phyloP scores from a whole-genome alignment of 2,113 vertebrate genomes.

The Copsychus sechellarum region DNA sequence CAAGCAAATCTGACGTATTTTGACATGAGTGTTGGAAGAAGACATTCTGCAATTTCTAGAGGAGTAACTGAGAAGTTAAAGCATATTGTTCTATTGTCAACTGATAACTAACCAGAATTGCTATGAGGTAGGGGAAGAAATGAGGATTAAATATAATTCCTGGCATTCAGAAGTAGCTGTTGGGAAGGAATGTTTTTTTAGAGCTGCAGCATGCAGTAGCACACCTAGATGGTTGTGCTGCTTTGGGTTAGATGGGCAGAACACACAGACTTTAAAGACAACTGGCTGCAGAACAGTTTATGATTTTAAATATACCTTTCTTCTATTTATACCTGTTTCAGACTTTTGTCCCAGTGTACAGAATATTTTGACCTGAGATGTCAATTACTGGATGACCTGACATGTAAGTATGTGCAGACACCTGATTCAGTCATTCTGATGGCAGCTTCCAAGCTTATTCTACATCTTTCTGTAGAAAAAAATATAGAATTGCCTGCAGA shows the following conservation, averaged over 20 bases:
- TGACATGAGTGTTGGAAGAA: not conserved
- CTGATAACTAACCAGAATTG: not conserved
- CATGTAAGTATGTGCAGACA: slow-evolving; percentile 81
- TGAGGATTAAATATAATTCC: not conserved
- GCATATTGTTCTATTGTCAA: fast-evolving
- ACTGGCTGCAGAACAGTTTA: not conserved
- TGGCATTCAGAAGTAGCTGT: not conserved
- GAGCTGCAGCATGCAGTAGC: not conserved
- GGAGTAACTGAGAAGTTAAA: not conserved
- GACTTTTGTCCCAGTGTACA: slow-evolving; percentile 94
- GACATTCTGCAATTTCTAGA: not conserved
- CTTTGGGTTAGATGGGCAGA: not conserved
- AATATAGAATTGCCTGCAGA: not conserved
- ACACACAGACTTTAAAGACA: not conserved
- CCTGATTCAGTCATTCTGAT: not conserved
- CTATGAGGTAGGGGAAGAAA: not conserved
- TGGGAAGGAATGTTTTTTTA: not conserved
- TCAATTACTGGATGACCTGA: slow-evolving; percentile 94
- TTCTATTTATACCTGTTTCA: slow-evolving; percentile 62
- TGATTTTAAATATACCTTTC: not conserved
- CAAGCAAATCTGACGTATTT: not conserved
- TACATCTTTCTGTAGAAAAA: not conserved
- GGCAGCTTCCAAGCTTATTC: not conserved
- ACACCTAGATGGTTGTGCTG: not conserved
- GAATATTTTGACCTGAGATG: slow-evolving; percentile 98